Conservation (phyloP, 1,140 invertebrate genomes). For the Heliothis subflexa region DNA sequence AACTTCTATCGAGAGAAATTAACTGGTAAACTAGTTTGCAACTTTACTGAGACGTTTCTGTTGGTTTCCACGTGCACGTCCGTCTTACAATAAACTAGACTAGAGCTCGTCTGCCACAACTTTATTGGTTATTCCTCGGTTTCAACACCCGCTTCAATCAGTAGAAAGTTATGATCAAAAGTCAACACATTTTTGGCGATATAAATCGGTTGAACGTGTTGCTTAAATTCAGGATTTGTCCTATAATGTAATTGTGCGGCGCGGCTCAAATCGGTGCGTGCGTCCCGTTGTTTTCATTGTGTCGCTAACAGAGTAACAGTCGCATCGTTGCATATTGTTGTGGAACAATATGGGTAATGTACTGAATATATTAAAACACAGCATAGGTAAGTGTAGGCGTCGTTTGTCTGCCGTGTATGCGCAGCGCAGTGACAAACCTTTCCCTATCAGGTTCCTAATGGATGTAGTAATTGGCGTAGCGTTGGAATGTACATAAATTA, state of each 20-base stretch:
- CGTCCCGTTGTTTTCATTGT: slow-evolving; percentile 34
- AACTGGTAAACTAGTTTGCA: slow-evolving; percentile 7
- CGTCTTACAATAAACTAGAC: slow-evolving; percentile 28
- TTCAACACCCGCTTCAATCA: neutral
- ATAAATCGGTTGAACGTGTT: slow-evolving; percentile 1
- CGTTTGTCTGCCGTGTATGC: slow-evolving; percentile 14
- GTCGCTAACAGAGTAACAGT: neutral
- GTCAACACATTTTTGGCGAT: neutral
- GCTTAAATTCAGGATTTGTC: slow-evolving; percentile 8
- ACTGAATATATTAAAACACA: slow-evolving; percentile 37
- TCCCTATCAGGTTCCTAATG: slow-evolving; percentile 51
- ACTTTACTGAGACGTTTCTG: slow-evolving; percentile 19
- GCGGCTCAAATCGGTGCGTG: neutral
- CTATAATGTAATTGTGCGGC: neutral
- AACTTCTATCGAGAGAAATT: slow-evolving; percentile 14
- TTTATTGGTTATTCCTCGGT: neutral
- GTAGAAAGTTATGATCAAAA: neutral
- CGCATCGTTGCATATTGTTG: slow-evolving; percentile 28
- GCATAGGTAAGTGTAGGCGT: slow-evolving; percentile 10
- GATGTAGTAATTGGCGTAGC: slow-evolving; percentile 45
- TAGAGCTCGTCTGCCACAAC: slow-evolving; percentile 28
- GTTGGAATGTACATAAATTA: slow-evolving; percentile 47
- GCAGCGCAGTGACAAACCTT: slow-evolving; percentile 43
- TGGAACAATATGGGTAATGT: slow-evolving; percentile 33
- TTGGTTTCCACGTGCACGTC: slow-evolving; percentile 13